Evolutionary conservation across 1,140 invertebrate genomes (phyloP).

Genomic region (Leptinotarsa texana): DNA sequence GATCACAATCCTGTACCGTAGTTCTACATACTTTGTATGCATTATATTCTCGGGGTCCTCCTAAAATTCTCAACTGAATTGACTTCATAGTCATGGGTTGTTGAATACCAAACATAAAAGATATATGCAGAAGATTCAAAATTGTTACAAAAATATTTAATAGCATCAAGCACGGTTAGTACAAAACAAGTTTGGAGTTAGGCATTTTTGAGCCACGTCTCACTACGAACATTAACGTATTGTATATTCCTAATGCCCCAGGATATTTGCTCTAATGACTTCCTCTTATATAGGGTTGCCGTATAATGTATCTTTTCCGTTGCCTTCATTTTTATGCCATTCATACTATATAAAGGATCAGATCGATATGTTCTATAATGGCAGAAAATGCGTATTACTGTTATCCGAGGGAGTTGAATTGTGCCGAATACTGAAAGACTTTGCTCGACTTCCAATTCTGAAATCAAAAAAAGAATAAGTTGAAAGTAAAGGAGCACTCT

Average conservation of each 20-base stretch:
- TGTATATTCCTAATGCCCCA: conserved; percentile 24
- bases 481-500: too few species aligned
- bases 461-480: too few species aligned
- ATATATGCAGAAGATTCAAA: too few species aligned
- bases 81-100: too few species aligned
- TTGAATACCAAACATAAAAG: too few species aligned
- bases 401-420: not conserved
- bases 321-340: conserved; percentile 31
- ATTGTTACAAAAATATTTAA: too few species aligned
- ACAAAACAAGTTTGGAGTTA: not conserved
- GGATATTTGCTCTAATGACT: conserved; percentile 30
- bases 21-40: too few species aligned
- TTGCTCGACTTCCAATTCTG: too few species aligned
- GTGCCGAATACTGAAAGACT: not conserved
- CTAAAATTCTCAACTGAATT: too few species aligned
- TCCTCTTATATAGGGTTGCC: conserved; percentile 24
- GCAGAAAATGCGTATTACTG: conserved; percentile 6
- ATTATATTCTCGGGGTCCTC: too few species aligned
- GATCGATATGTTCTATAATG: conserved; percentile 19
- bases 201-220: not conserved
- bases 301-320: conserved; percentile 30
- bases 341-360: conserved; percentile 17
- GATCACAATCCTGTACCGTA: too few species aligned
- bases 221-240: not conserved
- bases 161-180: too few species aligned